These are phyloP conservation scores for Drosophila tristis DNA, from an alignment of 1,140 invertebrate genomes.

Conservation along the genomic window DNA sequence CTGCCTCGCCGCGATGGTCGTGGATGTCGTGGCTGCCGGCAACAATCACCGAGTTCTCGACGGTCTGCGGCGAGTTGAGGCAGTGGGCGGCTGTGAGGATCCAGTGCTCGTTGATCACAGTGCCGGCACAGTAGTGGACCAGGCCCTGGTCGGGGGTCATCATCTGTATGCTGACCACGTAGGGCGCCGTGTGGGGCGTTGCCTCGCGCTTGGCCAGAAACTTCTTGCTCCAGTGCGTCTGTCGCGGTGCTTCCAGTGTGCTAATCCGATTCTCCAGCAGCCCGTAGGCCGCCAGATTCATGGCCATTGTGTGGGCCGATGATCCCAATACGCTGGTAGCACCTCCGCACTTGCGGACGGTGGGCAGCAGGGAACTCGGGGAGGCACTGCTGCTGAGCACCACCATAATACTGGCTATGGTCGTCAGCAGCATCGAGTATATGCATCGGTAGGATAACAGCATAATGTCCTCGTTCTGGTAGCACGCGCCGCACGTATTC, in stretches of 20 bases:
- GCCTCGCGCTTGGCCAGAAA: constrained; percentile 80
- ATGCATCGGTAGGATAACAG: constrained; percentile 70
- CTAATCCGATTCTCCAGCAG: constrained; percentile 74
- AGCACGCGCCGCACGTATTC: constrained; percentile 71
- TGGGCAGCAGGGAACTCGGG: constrained; percentile 57
- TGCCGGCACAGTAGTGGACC: constrained; percentile 81
- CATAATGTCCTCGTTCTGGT: constrained; percentile 75
- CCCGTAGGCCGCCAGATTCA: constrained; percentile 58
- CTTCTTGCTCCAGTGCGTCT: constrained; percentile 72
- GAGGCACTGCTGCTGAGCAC: constrained; percentile 61
- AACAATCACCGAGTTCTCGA: constrained; percentile 74
- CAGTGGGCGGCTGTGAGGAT: constrained; percentile 83
- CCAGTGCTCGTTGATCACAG: constrained; percentile 80
- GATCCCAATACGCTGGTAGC: constrained; percentile 19
- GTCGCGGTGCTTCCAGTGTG: constrained; percentile 60
- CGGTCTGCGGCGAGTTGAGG: constrained; percentile 61
- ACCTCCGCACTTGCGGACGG: constrained; percentile 61
- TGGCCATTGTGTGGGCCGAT: constrained; percentile 51
- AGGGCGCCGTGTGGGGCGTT: constrained; percentile 76
- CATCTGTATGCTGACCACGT: constrained; percentile 81
- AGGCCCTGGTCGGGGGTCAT: constrained; percentile 69
- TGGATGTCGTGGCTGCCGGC: constrained; percentile 79
- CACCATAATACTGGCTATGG: constrained; percentile 77
- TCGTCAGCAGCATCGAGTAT: constrained; percentile 66
- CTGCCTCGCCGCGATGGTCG: constrained; percentile 50